Conservation (phyloP, 2,797 vertebrate species). For the Pangasius djambal region DNA sequence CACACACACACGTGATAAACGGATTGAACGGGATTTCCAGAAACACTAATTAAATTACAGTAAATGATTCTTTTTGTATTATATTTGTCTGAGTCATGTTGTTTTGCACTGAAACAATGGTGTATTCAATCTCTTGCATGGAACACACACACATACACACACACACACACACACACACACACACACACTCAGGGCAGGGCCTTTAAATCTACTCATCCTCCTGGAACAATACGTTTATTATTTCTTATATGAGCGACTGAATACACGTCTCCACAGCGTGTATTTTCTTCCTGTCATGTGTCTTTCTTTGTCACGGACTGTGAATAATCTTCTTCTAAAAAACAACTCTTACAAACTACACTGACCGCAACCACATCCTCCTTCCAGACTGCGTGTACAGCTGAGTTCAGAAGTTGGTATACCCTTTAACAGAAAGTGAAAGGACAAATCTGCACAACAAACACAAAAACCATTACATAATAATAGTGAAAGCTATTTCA, state of each 20-base stretch:
- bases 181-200: neutral
- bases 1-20: neutral
- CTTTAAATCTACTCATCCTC: neutral
- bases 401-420: neutral
- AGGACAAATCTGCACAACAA: neutral
- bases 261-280: neutral
- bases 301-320: neutral
- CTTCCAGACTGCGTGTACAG: neutral
- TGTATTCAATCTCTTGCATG: neutral
- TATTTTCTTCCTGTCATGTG: neutral
- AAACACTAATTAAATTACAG: neutral
- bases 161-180: slow-evolving; percentile 16
- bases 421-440: neutral
- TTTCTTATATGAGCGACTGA: neutral
- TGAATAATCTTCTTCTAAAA: neutral
- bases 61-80: neutral
- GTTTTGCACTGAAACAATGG: neutral
- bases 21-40: neutral
- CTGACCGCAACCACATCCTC: neutral
- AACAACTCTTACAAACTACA: neutral
- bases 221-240: neutral
- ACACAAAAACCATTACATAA: neutral
- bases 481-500: neutral
- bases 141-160: neutral
- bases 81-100: neutral